These are phyloP conservation scores for Vidua chalybeata DNA, from an alignment of 2,113 vertebrate species.

Conservation along the genomic window DNA sequence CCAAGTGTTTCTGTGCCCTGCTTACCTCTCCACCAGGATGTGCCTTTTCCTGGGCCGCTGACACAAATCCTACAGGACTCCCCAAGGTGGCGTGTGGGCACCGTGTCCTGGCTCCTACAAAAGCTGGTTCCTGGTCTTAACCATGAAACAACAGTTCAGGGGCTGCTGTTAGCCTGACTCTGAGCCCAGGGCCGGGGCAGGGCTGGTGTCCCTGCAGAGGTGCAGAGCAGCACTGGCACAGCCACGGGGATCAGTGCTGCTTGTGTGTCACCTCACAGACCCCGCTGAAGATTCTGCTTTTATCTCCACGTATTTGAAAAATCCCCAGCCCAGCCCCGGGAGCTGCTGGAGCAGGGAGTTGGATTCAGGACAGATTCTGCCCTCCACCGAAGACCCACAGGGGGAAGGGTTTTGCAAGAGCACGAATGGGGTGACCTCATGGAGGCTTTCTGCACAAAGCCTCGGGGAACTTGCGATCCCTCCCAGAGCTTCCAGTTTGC, in stretches of 20 bases:
- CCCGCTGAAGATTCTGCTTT: not conserved
- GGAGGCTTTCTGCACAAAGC: not conserved
- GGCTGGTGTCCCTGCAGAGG: not conserved
- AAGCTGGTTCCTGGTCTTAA: not conserved
- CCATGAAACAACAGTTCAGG: not conserved
- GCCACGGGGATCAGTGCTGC: accelerated
- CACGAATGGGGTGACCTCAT: not conserved
- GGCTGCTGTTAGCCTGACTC: not conserved
- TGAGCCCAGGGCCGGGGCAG: accelerated
- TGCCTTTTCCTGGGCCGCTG: not conserved
- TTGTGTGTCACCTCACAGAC: not conserved
- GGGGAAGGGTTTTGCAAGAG: not conserved
- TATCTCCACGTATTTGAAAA: not conserved
- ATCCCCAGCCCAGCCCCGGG: not conserved
- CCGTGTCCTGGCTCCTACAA: accelerated
- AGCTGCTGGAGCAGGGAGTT: not conserved
- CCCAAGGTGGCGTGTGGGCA: not conserved
- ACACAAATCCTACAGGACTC: accelerated
- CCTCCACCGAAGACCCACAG: not conserved
- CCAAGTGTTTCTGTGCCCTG: not conserved
- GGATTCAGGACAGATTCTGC: not conserved
- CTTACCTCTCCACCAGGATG: no score
- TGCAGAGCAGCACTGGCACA: not conserved
- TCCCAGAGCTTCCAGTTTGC: not conserved
- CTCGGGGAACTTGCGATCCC: not conserved